phyloP scores from a whole-genome alignment of 2,888 invertebrate species.

The Priocnemis perturbator region DNA sequence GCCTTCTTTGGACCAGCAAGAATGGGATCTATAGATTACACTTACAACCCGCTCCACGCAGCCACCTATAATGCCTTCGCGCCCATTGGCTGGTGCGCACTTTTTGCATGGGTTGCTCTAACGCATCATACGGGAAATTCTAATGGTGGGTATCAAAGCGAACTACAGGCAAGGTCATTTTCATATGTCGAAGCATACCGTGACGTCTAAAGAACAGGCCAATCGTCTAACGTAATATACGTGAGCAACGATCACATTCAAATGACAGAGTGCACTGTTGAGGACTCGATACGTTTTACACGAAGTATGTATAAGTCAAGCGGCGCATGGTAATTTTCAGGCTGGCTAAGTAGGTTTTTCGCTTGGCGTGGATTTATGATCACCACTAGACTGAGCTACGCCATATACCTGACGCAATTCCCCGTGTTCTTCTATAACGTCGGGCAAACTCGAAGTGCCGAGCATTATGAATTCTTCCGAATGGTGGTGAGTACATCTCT shows the following conservation, averaged over 20 bases:
- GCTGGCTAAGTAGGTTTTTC: slow-evolving; percentile 77
- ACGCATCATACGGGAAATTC: slow-evolving; percentile 80
- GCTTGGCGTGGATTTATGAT: slow-evolving; percentile 80
- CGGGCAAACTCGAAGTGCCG: slow-evolving; percentile 78
- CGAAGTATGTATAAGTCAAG: too few relatives aligned
- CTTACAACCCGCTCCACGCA: slow-evolving; percentile 80
- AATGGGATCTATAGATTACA: slow-evolving; percentile 80
- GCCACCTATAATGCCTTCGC: slow-evolving; percentile 84
- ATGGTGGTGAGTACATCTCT: slow-evolving; percentile 76
- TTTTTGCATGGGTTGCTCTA: slow-evolving; percentile 83
- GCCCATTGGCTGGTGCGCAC: slow-evolving; percentile 82
- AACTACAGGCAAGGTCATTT: background rate
- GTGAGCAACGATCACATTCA: background rate
- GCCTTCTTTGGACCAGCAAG: slow-evolving; percentile 80
- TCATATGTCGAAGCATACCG: background rate
- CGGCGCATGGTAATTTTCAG: slow-evolving; percentile 69
- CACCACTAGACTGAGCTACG: slow-evolving; percentile 83
- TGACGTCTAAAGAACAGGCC: too few relatives aligned
- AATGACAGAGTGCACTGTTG: too few relatives aligned
- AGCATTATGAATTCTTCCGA: slow-evolving; percentile 78
- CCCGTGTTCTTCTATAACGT: slow-evolving; percentile 84
- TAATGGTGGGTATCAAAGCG: slow-evolving; percentile 54
- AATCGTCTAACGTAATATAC: too few relatives aligned
- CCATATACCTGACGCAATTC: slow-evolving; percentile 83
- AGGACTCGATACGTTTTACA: too few relatives aligned